phyloP scores from a whole-genome alignment of 2,113 vertebrate genomes.

The Coturnix japonica region DNA sequence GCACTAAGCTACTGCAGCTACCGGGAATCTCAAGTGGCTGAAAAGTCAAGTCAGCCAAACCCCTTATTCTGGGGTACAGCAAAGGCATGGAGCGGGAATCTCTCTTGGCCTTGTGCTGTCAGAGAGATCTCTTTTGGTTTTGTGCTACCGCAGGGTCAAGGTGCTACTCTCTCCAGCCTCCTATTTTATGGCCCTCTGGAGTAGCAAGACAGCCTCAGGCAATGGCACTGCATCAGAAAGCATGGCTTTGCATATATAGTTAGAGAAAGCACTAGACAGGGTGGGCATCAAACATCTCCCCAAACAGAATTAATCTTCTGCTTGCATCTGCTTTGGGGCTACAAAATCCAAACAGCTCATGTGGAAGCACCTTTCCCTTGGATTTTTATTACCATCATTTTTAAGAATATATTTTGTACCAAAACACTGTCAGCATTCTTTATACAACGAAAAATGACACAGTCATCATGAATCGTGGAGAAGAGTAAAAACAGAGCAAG shows the following conservation, averaged over 20 bases:
- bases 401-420: conserved; percentile 77
- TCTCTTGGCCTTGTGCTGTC: neutral
- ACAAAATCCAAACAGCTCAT: conserved; percentile 61
- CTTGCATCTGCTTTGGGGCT: conserved; percentile 1
- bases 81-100: neutral
- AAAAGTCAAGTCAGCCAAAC: neutral
- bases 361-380: conserved; percentile 68
- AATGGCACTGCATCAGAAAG: neutral
- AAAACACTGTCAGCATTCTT: conserved; percentile 80
- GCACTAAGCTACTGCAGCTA: neutral
- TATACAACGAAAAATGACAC: conserved; percentile 76
- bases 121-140: neutral
- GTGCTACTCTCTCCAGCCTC: neutral
- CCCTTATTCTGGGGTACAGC: neutral
- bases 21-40: neutral
- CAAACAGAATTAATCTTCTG: neutral
- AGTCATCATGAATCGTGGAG: conserved; percentile 73
- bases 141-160: neutral
- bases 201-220: neutral
- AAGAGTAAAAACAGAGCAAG: conserved; percentile 74
- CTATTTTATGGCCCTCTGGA: neutral
- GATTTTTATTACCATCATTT: conserved; percentile 73
- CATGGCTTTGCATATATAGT: neutral
- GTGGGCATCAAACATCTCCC: neutral
- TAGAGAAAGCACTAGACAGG: neutral